Evolutionary conservation across 2,113 vertebrate species (phyloP).

Genomic region (Sinocyclocheilus maitianheensis): DNA sequence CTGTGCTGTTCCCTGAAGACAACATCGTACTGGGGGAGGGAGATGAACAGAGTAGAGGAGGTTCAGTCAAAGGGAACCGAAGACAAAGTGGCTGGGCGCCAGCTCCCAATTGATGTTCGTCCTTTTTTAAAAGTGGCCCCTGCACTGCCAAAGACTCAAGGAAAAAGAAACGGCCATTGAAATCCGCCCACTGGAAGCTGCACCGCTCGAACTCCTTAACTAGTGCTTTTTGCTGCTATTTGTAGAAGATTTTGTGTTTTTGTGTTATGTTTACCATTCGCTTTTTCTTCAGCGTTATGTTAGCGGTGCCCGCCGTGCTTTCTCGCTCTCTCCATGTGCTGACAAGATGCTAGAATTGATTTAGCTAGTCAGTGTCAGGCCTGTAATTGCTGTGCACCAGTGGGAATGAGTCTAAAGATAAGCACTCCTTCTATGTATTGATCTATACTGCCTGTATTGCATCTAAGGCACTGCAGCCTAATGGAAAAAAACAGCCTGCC

Average conservation of each 20-base stretch:
- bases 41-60: slow-evolving; percentile 43
- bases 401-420: slow-evolving; percentile 62
- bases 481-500: slow-evolving; percentile 50
- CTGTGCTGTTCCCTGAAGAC: slow-evolving; percentile 74
- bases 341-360: slow-evolving; percentile 66
- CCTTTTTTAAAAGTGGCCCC: slow-evolving; percentile 50
- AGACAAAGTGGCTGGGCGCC: slow-evolving; percentile 68
- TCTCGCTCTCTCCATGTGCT: slow-evolving; percentile 19
- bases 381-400: slow-evolving; percentile 64
- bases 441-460: slow-evolving; percentile 59
- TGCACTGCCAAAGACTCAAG: slow-evolving; percentile 46
- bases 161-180: slow-evolving; percentile 32
- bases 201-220: slow-evolving; percentile 1
- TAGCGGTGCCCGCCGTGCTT: not conserved
- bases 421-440: slow-evolving; percentile 68
- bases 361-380: slow-evolving; percentile 55
- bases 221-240: slow-evolving; percentile 30
- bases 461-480: slow-evolving; percentile 52
- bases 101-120: slow-evolving; percentile 51
- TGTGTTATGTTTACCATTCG: not conserved
- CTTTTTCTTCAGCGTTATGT: slow-evolving; percentile 12
- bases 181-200: slow-evolving; percentile 18
- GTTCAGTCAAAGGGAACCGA: slow-evolving; percentile 46
- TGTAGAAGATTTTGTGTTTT: not conserved
- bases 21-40: slow-evolving; percentile 75